Evolutionary conservation across 2,888 invertebrate genomes (phyloP), one percentile per base, ranked within the genome.

Genomic region (Hirudinaria manillensis): DNA sequence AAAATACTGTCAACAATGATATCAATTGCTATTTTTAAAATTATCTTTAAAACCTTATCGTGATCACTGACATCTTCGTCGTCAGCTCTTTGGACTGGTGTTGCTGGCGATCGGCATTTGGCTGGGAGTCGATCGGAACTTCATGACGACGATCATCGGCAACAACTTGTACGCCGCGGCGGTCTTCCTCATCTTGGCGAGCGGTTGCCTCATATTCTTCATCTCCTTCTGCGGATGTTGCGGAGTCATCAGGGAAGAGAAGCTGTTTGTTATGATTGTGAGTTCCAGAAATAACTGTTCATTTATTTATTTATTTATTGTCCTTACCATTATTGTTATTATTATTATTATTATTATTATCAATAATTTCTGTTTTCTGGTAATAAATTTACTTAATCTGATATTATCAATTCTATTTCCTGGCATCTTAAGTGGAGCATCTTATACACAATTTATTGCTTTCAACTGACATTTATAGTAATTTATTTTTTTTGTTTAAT

Each of bases 201-300:
- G 92, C 77, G 94, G 95, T 7, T 89, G 90, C 51, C 88, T 92
- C 77, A 90, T 93, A 77, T 90, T 92, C 81, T 83, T 94, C 78
- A 89, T 95, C 74, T 91, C 95, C 16, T 91, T 94, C 85, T 89
- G 96, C 78, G 96, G 96, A 76, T 95, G 94, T 86, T 89, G 93
- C 82, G 96, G 95, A 67, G 93, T 95, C n/a, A 90, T 92, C 68
- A 92, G 91, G 84, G 95, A 96, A 38, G 76, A 75, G 56, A 73
- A 53, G 27, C 45, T 70, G n/a, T 27, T 77, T 68, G 51, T 77
- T 16, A 16, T n/a, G 3, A 71, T 56, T 32, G 77, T 77, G 32
- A 45, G 61, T 83, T 83, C 74, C 82, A 85, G 83, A 1, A 10
- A 45, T 21, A 19, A 61, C 1, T 61, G 13, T 61, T 1, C 61